These are phyloP conservation scores for Neosalanx taihuensis DNA, from an alignment of 2,797 vertebrate genomes.

Conservation along the genomic window DNA sequence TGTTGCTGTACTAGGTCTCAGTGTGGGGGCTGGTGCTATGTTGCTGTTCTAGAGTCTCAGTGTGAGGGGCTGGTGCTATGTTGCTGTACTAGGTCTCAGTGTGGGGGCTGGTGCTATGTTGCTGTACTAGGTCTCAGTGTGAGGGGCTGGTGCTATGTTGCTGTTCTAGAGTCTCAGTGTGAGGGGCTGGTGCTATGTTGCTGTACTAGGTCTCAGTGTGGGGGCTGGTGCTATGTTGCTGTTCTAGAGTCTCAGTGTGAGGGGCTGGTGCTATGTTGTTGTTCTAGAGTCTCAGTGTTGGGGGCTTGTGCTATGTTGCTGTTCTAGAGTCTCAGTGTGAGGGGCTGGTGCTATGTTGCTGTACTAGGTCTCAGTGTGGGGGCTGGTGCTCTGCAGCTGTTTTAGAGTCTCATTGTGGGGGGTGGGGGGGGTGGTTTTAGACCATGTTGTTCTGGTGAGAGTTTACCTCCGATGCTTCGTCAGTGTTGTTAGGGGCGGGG, in stretches of 20 bases:
- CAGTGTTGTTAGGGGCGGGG: slow-evolving; percentile 59
- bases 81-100: too few species aligned
- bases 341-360: slow-evolving; percentile 27
- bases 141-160: not conserved
- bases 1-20: too few species aligned
- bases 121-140: not conserved
- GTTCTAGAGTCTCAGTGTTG: slow-evolving; percentile 12
- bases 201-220: not conserved
- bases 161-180: too few species aligned
- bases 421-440: slow-evolving; percentile 55
- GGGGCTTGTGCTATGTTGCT: not conserved
- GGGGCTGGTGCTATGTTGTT: not conserved
- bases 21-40: too few species aligned
- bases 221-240: not conserved
- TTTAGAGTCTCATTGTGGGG: slow-evolving; percentile 11
- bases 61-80: too few species aligned
- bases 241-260: slow-evolving; percentile 15
- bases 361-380: slow-evolving; percentile 20
- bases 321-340: not conserved
- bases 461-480: slow-evolving; percentile 80
- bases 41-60: too few species aligned
- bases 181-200: too few species aligned
- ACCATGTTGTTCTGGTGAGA: slow-evolving; percentile 91
- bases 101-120: too few species aligned
- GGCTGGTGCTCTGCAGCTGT: not conserved